A percentile compares a stretch with the other conserved stretches of the same genome.
Evolutionary conservation across 2,888 invertebrate genomes (phyloP).

Genomic region (Punctoribates punctum): DNA sequence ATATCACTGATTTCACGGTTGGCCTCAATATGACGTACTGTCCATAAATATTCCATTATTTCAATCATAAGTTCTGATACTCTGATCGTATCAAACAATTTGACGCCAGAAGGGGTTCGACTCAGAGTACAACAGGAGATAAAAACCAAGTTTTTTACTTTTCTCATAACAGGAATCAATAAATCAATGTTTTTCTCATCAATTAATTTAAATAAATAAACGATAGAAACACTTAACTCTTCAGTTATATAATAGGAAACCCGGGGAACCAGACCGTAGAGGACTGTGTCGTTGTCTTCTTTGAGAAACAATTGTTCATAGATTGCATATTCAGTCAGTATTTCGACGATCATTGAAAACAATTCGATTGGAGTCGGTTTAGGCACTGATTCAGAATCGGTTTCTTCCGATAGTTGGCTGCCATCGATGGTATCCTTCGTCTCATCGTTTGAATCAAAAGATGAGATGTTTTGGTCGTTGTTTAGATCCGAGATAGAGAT

Average conservation of each 20-base stretch:
- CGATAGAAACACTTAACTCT: neutral
- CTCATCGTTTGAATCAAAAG: neutral
- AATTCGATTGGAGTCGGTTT: slow-evolving; percentile 19
- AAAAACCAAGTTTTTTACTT: slow-evolving; percentile 5
- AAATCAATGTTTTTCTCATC: neutral
- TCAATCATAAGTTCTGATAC: neutral
- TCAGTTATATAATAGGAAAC: neutral
- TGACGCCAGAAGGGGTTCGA: slow-evolving; percentile 21
- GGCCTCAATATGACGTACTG: slow-evolving; percentile 12
- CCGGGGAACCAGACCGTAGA: slow-evolving; percentile 1
- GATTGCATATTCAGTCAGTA: slow-evolving; percentile 32
- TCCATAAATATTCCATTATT: neutral
- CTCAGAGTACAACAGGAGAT: neutral
- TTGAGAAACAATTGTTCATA: slow-evolving; percentile 17
- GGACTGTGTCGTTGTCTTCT: neutral
- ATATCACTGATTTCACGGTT: neutral
- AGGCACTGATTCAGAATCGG: neutral
- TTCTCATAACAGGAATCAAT: neutral
- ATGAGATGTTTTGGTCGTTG: neutral
- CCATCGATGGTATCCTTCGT: neutral
- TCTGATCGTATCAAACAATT: slow-evolving; percentile 22
- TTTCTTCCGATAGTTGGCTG: neutral
- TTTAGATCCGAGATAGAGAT: neutral
- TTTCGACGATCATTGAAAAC: slow-evolving; percentile 25
- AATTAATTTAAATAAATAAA: neutral